Evolutionary conservation across 2,888 invertebrate genomes (phyloP).

Genomic region (Mellilla xanthometata): DNA sequence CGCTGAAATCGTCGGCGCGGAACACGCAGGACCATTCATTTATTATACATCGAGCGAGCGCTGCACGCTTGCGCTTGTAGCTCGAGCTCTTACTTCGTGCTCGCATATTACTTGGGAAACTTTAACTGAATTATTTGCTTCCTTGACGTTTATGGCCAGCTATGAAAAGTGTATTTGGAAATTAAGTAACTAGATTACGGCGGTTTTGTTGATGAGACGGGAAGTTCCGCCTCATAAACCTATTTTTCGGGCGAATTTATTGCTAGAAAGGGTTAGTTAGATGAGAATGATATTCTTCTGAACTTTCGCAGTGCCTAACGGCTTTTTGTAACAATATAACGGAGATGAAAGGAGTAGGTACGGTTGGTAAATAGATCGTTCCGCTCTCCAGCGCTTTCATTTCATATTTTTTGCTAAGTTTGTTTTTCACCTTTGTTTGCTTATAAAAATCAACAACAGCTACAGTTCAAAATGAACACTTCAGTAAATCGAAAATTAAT

Average conservation of each 20-base stretch:
- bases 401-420: slow-evolving; percentile 9
- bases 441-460: slow-evolving; percentile 22
- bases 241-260: slow-evolving; percentile 69
- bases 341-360: slow-evolving; percentile 5
- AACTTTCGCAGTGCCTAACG: slow-evolving; percentile 17
- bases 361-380: slow-evolving; percentile 1
- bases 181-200: slow-evolving; percentile 70
- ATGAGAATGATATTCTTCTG: slow-evolving; percentile 34
- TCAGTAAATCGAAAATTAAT: slow-evolving; percentile 44
- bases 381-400: slow-evolving; percentile 1
- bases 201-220: slow-evolving; percentile 64
- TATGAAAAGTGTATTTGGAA: slow-evolving; percentile 69
- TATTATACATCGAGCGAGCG: slow-evolving; percentile 55
- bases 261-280: slow-evolving; percentile 60
- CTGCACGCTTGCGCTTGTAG: slow-evolving; percentile 27
- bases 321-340: slow-evolving; percentile 5
- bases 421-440: slow-evolving; percentile 20
- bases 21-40: slow-evolving; percentile 62
- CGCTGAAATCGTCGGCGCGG: slow-evolving; percentile 61
- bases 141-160: slow-evolving; percentile 66
- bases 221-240: slow-evolving; percentile 61
- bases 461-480: slow-evolving; percentile 32
- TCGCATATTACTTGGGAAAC: slow-evolving; percentile 44
- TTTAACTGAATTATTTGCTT: slow-evolving; percentile 60
- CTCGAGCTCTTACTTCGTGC: slow-evolving; percentile 33